These are phyloP conservation scores for Apaloderma vittatum DNA, from an alignment of 2,113 vertebrate species.

Conservation along the genomic window DNA sequence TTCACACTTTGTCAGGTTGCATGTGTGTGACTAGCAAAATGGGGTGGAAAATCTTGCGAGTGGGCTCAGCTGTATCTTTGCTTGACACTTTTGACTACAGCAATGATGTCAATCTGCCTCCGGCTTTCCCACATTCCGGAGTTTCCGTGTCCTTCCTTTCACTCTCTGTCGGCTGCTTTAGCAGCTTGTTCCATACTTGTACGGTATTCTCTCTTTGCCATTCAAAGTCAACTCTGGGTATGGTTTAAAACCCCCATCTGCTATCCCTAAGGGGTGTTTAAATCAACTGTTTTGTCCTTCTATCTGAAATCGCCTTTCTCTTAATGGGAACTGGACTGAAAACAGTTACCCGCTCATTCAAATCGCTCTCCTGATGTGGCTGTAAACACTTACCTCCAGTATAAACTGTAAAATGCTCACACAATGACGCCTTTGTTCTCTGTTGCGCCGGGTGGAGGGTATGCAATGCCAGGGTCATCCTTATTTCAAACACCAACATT, in stretches of 20 bases:
- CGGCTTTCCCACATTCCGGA: constrained; percentile 9
- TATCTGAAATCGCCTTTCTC: background rate
- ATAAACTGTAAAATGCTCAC: constrained; percentile 14
- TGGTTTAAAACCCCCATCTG: constrained; percentile 33
- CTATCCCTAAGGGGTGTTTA: background rate
- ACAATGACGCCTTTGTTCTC: constrained; percentile 39
- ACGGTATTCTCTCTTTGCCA: background rate
- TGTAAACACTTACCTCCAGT: constrained; percentile 8
- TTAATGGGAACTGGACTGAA: background rate
- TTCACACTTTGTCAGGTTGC: constrained; percentile 49
- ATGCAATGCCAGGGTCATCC: background rate
- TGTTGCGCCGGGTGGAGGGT: background rate
- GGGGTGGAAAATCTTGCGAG: constrained; percentile 36
- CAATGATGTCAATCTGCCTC: constrained; percentile 34
- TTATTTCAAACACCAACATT: background rate
- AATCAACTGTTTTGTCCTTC: background rate
- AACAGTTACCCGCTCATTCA: background rate
- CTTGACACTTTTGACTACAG: constrained; percentile 15
- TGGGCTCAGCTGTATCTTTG: constrained; percentile 32
- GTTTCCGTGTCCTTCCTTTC: background rate
- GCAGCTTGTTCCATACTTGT: background rate
- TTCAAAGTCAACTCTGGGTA: background rate
- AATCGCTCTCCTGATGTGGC: background rate
- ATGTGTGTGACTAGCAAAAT: constrained; percentile 1
- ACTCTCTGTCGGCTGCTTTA: background rate